Evolutionary conservation across 1,140 invertebrate genomes (phyloP), one percentile per base, ranked within the genome.

Genomic region (Globodera ellingtonae): DNA sequence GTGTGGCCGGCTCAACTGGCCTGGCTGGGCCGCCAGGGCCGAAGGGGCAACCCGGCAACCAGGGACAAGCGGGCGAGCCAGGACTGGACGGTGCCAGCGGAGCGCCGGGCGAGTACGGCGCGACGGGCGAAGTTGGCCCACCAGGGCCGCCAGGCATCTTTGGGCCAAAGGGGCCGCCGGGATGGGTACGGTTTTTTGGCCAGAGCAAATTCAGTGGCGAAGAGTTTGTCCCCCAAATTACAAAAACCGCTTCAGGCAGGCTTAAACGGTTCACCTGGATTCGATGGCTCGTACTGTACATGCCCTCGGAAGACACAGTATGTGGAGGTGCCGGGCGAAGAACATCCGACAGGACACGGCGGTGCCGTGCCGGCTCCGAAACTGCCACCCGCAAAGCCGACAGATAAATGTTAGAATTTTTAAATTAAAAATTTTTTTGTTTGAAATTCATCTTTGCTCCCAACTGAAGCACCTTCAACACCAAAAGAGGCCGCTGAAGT

Each of bases 241-340:
- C 35, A 35, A 35, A 35, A 35, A 35, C 35, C 35, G 2, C 10
- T 62, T 62, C 6, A 75, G 73, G 8, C n/a, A n/a, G 73, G 73
- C 24, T 44, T 44, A 46, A 75, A 47, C 8, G 73, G 73, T n/a
- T 18, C 6, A 21, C 73, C 73, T 21, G 73, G 73, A 7, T 46
- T 44, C 8, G 73, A 75, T 56, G 73, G 47, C 52, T 46, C 73
- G 3, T 75, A 75, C 46, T 75, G 73, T 75, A 46, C 73, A 62
- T 75, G 73, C n/a, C 73, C 73, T 18, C 56, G 50, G 46, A 56
- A 35, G 15, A 35, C 73, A 9, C 56, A 62, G 13, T 62, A 62
- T 62, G 56, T 62, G 13, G 56, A 62, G 5, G 56, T 62, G 56
- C 56, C 56, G 13, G 56, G 56, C 18, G 56, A 62, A 18, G 56